These are phyloP conservation scores for Sebastes umbrosus DNA, from an alignment of 2,797 vertebrate species.

Conservation along the genomic window DNA sequence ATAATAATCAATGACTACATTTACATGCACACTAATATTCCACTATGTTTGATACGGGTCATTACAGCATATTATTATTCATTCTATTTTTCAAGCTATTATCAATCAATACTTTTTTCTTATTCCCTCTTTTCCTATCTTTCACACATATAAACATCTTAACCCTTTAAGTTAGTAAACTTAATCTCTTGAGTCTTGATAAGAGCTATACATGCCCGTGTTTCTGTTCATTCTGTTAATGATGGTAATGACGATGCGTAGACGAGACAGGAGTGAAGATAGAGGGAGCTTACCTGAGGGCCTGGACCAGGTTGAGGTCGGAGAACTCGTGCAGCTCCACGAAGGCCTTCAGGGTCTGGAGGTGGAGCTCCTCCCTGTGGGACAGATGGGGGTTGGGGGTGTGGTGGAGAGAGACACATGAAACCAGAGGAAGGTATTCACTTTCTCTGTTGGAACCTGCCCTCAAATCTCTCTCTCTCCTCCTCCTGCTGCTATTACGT, in stretches of 20 bases:
- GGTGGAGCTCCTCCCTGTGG: slow-evolving; percentile 86
- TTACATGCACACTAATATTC: too few relatives aligned
- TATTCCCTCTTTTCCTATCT: not conserved
- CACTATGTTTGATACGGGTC: too few relatives aligned
- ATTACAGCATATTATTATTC: too few relatives aligned
- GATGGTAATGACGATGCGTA: not conserved
- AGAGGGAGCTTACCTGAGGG: slow-evolving; percentile 85
- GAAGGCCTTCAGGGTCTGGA: slow-evolving; percentile 91
- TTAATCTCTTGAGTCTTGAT: too few relatives aligned
- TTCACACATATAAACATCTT: not conserved
- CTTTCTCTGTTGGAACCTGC: not conserved
- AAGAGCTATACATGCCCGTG: not conserved
- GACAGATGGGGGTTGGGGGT: not conserved
- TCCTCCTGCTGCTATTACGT: not conserved
- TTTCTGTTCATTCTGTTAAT: not conserved
- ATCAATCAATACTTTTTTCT: not conserved
- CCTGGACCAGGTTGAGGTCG: slow-evolving; percentile 93
- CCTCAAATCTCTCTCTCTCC: not conserved
- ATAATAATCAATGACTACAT: too few relatives aligned
- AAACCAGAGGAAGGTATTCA: not conserved
- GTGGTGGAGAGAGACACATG: not conserved
- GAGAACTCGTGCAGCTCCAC: slow-evolving; percentile 93
- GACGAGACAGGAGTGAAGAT: not conserved
- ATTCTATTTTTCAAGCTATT: not conserved
- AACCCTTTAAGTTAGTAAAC: not conserved